Conservation (phyloP, 2,797 vertebrate genomes). For the Sebastes paucispinis region DNA sequence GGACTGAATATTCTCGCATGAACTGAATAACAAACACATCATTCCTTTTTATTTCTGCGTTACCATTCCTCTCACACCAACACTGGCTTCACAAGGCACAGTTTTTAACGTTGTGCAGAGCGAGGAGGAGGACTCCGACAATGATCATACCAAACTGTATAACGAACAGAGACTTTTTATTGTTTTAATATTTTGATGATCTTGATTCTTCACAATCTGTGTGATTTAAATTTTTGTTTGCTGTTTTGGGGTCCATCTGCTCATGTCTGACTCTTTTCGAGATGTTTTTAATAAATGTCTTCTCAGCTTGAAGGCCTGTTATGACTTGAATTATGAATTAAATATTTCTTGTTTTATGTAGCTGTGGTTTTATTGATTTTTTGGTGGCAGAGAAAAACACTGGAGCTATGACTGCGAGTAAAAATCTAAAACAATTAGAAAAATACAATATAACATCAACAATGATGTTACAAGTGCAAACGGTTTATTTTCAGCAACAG, state of each 20-base stretch:
- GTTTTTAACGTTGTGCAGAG: not conserved
- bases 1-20: slow-evolving; percentile 1
- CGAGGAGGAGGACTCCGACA: not conserved
- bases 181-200: not conserved
- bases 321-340: slow-evolving; percentile 64
- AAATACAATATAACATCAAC: too few relatives aligned
- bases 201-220: not conserved
- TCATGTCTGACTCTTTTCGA: not conserved
- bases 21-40: not conserved
- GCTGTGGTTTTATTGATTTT: not conserved
- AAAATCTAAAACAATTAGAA: too few relatives aligned
- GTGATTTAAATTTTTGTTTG: not conserved
- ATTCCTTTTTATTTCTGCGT: not conserved
- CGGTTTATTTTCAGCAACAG: not conserved
- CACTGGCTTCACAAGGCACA: not conserved
- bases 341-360: slow-evolving; percentile 50
- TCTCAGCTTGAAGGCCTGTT: slow-evolving; percentile 37
- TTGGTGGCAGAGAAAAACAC: not conserved
- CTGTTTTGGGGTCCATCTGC: not conserved
- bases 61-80: not conserved
- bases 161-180: not conserved
- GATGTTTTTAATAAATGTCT: not conserved
- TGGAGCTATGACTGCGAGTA: not conserved
- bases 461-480: not conserved
- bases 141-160: not conserved